Base-by-base conservation (phyloP, 2,888 invertebrate genomes). In the Chalcis sispes region DNA sequence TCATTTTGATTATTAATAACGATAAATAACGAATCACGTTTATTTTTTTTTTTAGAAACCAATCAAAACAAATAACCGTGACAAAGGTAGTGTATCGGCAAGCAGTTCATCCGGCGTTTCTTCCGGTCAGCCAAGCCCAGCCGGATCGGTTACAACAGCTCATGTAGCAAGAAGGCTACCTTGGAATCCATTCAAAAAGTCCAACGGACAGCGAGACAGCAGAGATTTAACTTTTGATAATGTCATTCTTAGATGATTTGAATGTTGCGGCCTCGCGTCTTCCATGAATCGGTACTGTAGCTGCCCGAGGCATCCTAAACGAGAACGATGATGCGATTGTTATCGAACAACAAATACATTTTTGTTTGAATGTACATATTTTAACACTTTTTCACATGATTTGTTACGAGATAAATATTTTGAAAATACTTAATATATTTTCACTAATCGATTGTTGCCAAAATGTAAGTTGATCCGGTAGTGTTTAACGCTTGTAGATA, bases 121-220 rank as follows among this genome's bases (percentile, higher is more conserved):
- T 1, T 91, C 91, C 73, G 91, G 91, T 7, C 90, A 91, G 84
- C 91, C 91, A 42, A 91, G 91, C 87, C 91, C 91, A 29, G 90
- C 91, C 2, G 91, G 91, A 61, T 91, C 91, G 13, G 89, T 91
- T 76, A 90, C 91, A 29, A 80, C 90, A 84, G 88, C 89, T 42
- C 87, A 88, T 0, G 89, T 90, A 0, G 89, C 91, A 0, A 88
- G 90, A 1, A 89, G 92, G 2, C 89, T 91, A 75, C 91, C 92
- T 1, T 94, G 94, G 94, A 95, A 94, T 86, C 94, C 94, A 0
- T 95, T 95, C 89, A 91, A 93, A 77, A 90, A 93, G 62, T 91
- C 93, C 80, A 90, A 91, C 1, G 86, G 90, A 0, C 91, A 92
- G 67, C 91, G 91, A 82, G 92, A 91, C 84, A 91, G 88, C 67